Evolutionary conservation across 2,888 invertebrate genomes (phyloP).

Genomic region (Lasioglossum figueresi): DNA sequence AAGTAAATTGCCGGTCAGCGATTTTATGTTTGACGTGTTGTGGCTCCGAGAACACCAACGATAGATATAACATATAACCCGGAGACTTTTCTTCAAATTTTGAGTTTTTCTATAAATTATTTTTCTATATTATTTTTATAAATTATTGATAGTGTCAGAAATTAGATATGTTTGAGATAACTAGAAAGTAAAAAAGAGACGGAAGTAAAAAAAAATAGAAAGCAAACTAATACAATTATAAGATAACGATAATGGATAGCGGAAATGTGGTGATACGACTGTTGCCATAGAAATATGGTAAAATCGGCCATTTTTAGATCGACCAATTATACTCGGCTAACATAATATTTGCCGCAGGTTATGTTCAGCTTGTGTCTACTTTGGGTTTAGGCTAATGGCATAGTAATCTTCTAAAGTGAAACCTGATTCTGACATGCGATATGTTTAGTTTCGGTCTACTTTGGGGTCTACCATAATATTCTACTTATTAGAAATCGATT

Average conservation of each 20-base stretch:
- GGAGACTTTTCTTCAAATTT: background rate
- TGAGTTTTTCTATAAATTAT: background rate
- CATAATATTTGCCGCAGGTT: background rate
- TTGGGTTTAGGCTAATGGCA: background rate
- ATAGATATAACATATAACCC: too few species aligned
- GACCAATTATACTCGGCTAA: background rate
- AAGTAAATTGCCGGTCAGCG: background rate
- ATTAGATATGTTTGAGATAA: background rate
- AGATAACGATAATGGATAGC: background rate
- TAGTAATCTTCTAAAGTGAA: background rate
- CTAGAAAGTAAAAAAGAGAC: too few species aligned
- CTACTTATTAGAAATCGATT: background rate
- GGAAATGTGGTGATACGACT: background rate
- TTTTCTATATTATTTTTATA: too few species aligned
- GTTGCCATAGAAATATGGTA: background rate
- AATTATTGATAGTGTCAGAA: too few species aligned
- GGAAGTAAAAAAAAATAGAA: too few species aligned
- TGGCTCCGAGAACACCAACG: background rate
- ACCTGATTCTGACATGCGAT: background rate
- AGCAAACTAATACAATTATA: background rate
- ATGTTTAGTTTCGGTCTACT: constrained; percentile 5
- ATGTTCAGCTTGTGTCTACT: background rate
- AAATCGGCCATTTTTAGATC: background rate
- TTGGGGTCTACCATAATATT: background rate
- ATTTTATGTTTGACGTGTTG: background rate